Conservation (phyloP, 2,797 vertebrate species). For the Smutsia temminckii region DNA sequence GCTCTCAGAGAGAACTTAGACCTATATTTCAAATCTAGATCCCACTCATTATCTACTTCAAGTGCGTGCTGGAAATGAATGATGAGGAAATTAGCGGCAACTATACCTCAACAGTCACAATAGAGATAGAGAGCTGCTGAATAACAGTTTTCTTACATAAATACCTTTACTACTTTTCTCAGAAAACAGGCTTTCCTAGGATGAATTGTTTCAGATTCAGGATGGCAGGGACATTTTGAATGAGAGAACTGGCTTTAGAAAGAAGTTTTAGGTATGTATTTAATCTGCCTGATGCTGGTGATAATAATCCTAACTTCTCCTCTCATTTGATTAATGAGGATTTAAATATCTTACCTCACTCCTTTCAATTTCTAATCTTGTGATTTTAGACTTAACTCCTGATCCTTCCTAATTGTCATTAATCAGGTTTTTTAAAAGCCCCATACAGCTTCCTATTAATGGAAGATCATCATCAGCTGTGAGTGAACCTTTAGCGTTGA, state of each 20-base stretch:
- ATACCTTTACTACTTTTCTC: background rate
- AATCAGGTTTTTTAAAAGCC: background rate
- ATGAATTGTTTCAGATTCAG: slow-evolving; percentile 1
- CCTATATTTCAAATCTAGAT: background rate
- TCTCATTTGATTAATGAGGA: slow-evolving; percentile 14
- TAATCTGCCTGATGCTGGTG: slow-evolving; percentile 1
- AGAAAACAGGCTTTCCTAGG: background rate
- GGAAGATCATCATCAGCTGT: background rate
- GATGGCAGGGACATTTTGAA: background rate
- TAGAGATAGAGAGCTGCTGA: background rate
- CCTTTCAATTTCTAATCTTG: background rate
- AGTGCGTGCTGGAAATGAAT: background rate
- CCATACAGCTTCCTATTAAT: background rate
- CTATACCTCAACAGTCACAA: background rate
- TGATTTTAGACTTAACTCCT: slow-evolving; percentile 40
- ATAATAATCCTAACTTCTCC: background rate
- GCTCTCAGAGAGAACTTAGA: background rate
- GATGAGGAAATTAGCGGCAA: background rate
- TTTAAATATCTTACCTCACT: slow-evolving; percentile 37
- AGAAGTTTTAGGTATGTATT: background rate
- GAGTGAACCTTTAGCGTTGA: background rate
- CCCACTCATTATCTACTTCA: background rate
- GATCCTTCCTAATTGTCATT: background rate
- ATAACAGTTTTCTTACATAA: background rate
- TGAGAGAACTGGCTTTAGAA: slow-evolving; percentile 14